Base-by-base conservation (phyloP, 2,888 invertebrate genomes). In the Osmoderma eremita region DNA sequence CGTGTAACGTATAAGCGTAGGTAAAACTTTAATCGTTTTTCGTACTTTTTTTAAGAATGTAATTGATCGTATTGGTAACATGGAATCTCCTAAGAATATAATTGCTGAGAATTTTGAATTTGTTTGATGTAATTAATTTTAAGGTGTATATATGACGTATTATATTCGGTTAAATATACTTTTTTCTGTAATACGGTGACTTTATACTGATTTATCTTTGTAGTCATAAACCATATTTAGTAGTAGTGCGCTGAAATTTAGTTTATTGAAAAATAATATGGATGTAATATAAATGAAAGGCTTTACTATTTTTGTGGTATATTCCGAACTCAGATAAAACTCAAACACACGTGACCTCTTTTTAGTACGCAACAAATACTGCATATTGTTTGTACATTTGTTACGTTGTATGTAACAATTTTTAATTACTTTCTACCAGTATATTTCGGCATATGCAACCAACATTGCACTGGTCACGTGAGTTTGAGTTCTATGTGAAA, bases 81-180 rank as follows among this genome's bases (percentile, higher is more conserved):
- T 45, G 48, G 58, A 61, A 61, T 61, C 45, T 61, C 58, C 30
- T 61, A 36, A 45, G 42, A 30, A 61, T 61, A 61, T 61, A 45
- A 45, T 58, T 61, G 56, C 38, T 48, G 49, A 53, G 13, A 48
- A 24, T 42, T 63, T 63, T 17, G 24, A 51, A 53, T 51, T 6
- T 51, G 51, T 63, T 36, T 63, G 51, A 63, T 51, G 58, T 24
- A 58, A 45, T 48, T 61, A 61, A 45, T 15, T 61, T 61, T 61
- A 61, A 61, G 45, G 45, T 61, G 58, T 61, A 61, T 61, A 61
- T 61, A 61, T 61, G 30, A 30, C 58, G 17, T 45, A 61, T 45
- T 30, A 30, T 61, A 45, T 61, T 45, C 45, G 17, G 24, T 61
- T 22, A 61, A 61, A 48, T 45, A 48, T 48, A 61, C 45, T 61